Conservation (phyloP, 2,797 vertebrate genomes). For the Muraenolepis orangiensis region DNA sequence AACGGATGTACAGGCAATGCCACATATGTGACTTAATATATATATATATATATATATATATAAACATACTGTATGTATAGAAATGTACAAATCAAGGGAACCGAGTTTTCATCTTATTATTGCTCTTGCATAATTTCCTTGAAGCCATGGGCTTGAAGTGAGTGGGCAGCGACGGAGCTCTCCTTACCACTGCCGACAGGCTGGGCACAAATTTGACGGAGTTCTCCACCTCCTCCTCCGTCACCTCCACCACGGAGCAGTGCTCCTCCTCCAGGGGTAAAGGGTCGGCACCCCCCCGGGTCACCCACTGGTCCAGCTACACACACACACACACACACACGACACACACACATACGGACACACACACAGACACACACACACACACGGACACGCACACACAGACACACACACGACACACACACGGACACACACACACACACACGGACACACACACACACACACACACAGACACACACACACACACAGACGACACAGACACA, state of each 20-base stretch:
- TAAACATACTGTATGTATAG: neutral
- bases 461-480: conserved; percentile 6
- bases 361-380: conserved; percentile 4
- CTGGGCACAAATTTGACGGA: conserved; percentile 93
- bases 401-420: conserved; percentile 7
- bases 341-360: neutral
- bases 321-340: conserved; percentile 11
- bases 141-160: neutral
- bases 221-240: conserved; percentile 96
- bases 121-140: neutral
- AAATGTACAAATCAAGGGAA: neutral
- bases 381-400: conserved; percentile 14
- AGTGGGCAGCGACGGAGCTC: neutral
- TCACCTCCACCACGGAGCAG: conserved; percentile 92
- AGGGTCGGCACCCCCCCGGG: conserved; percentile 75
- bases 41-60: neutral
- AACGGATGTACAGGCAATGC: too few relatives aligned
- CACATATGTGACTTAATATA: neutral
- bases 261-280: conserved; percentile 93
- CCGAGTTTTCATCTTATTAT: neutral
- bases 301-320: conserved; percentile 90
- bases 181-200: conserved; percentile 90
- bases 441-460: conserved; percentile 13
- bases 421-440: conserved; percentile 18
- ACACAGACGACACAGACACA: neutral